Evolutionary conservation across 2,797 vertebrate species (phyloP).

Genomic region (Todus mexicanus): DNA sequence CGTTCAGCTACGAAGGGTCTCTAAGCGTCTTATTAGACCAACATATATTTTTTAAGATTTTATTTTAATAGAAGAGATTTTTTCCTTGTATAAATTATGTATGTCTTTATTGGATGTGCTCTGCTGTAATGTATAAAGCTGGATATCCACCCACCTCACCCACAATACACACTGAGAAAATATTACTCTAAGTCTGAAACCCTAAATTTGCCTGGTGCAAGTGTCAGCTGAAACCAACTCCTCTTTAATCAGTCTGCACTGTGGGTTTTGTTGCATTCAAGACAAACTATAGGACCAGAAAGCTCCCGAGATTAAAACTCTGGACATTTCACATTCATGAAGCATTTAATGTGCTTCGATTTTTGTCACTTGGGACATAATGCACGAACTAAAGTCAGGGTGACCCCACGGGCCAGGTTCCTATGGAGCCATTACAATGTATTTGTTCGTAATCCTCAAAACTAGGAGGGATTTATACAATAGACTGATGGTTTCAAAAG

Average conservation of each 20-base stretch:
- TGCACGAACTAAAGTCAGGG: constrained; percentile 1
- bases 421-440: constrained; percentile 36
- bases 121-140: neutral
- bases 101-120: neutral
- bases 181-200: neutral
- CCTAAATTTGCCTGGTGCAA: neutral
- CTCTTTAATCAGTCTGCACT: neutral
- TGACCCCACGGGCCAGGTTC: constrained; percentile 29
- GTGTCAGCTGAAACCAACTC: neutral
- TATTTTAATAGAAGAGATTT: neutral
- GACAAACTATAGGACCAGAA: neutral
- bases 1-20: neutral
- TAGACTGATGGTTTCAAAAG: constrained; percentile 54
- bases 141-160: neutral
- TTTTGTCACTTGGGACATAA: constrained; percentile 39
- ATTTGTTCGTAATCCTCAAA: constrained; percentile 54
- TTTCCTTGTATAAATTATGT: neutral
- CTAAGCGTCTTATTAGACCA: neutral
- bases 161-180: neutral
- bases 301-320: constrained; percentile 8
- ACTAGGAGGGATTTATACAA: constrained; percentile 51
- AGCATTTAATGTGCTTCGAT: constrained; percentile 43
- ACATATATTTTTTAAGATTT: neutral
- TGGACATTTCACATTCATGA: constrained; percentile 28
- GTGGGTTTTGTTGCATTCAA: neutral